These are phyloP conservation scores for Cosmia pyralina DNA, from an alignment of 2,888 invertebrate genomes.

Conservation along the genomic window DNA sequence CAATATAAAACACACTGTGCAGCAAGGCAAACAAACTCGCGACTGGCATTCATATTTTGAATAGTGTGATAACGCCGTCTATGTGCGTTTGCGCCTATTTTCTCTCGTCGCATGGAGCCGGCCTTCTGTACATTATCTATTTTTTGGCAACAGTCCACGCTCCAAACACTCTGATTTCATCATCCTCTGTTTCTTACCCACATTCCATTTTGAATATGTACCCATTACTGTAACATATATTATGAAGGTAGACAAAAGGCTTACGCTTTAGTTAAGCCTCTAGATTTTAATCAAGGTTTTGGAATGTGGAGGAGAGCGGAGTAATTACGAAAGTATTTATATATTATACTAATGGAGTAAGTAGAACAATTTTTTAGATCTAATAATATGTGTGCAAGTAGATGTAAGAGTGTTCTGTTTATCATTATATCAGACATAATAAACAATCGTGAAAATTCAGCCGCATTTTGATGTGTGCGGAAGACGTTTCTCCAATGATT, in stretches of 20 bases:
- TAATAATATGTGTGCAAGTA: conserved; percentile 5
- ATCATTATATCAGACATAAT: neutral
- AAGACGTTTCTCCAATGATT: neutral
- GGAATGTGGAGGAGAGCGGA: conserved; percentile 41
- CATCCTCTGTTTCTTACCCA: conserved; percentile 56
- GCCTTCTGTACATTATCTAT: conserved; percentile 17
- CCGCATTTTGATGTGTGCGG: neutral
- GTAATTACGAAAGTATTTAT: conserved; percentile 46
- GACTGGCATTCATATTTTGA: neutral
- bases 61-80: no score
- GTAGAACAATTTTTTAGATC: conserved; percentile 7
- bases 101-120: neutral
- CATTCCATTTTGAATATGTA: conserved; percentile 51
- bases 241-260: conserved; percentile 50
- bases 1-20: no score
- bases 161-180: conserved; percentile 66
- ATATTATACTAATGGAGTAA: conserved; percentile 36
- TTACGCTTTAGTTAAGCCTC: conserved; percentile 50
- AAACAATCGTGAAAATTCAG: neutral
- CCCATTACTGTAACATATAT: conserved; percentile 45
- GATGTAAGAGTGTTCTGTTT: neutral
- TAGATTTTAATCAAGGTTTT: conserved; percentile 57
- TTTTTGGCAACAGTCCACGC: conserved; percentile 33
- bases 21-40: neutral
- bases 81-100: no score